A percentile compares a stretch with the other conserved stretches of the same genome.
These are phyloP conservation scores for Ophioninae sp. DNA, from an alignment of 2,888 invertebrate species.

Conservation along the genomic window DNA sequence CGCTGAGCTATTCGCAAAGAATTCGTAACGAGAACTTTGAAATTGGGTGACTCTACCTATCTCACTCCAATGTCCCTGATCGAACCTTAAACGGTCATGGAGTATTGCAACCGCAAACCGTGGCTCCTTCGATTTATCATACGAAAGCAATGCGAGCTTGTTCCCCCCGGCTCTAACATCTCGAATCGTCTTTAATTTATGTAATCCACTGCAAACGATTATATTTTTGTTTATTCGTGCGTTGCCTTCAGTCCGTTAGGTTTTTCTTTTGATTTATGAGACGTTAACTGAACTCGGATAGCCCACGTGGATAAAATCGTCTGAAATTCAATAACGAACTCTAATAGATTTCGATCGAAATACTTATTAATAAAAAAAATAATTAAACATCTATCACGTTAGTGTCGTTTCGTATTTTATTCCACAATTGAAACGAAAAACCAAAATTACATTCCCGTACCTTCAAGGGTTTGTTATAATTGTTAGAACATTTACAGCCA, in stretches of 20 bases:
- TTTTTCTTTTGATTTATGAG: not conserved
- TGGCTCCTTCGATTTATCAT: slow-evolving; percentile 10
- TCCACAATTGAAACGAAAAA: too few relatives aligned
- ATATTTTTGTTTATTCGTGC: slow-evolving; percentile 4
- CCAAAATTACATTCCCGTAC: too few relatives aligned
- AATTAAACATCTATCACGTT: too few relatives aligned
- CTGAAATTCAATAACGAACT: too few relatives aligned
- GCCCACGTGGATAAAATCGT: too few relatives aligned
- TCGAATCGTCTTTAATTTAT: slow-evolving; percentile 30
- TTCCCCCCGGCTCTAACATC: not conserved
- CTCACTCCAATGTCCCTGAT: slow-evolving; percentile 19
- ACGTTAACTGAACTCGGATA: slow-evolving; percentile 22
- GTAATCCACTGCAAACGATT: slow-evolving; percentile 26
- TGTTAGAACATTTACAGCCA: too few relatives aligned
- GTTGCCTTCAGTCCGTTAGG: not conserved
- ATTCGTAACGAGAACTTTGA: slow-evolving; percentile 34
- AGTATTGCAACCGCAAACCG: slow-evolving; percentile 3
- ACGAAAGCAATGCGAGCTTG: not conserved
- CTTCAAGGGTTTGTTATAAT: too few relatives aligned
- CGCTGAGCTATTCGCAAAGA: slow-evolving; percentile 15
- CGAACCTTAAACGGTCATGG: slow-evolving; percentile 48
- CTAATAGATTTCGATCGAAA: too few relatives aligned
- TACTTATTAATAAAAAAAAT: too few relatives aligned
- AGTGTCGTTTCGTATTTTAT: too few relatives aligned
- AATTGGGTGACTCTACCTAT: slow-evolving; percentile 10